Conservation (phyloP, 2,888 invertebrate genomes). For the Eulithis testata region DNA sequence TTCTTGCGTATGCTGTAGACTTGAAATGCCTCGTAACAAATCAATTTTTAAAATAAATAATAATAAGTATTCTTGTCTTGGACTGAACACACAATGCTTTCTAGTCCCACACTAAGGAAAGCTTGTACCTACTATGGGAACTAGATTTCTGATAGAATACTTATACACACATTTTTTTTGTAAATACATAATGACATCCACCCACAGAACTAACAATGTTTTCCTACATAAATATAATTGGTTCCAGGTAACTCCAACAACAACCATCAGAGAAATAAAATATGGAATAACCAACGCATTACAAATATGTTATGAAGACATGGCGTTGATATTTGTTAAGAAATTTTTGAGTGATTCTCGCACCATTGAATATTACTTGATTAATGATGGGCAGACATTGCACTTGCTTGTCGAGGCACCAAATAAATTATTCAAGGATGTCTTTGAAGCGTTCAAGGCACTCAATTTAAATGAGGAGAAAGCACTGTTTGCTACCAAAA, state of each 20-base stretch:
- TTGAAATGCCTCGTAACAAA: too few relatives aligned
- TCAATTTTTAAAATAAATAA: too few relatives aligned
- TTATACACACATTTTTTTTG: too few relatives aligned
- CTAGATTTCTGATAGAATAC: too few relatives aligned
- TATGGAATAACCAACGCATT: conserved; percentile 11
- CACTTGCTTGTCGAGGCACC: conserved; percentile 31
- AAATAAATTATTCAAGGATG: conserved; percentile 20
- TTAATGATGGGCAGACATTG: conserved; percentile 20
- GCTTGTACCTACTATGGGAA: too few relatives aligned
- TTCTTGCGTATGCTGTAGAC: too few relatives aligned
- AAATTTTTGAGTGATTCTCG: conserved; percentile 18
- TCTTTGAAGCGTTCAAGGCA: conserved; percentile 15
- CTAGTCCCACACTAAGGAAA: too few relatives aligned
- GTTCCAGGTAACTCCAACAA: conserved; percentile 15
- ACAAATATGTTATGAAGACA: conserved; percentile 29
- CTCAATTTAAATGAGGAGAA: conserved; percentile 9
- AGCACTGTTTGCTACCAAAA: conserved; percentile 15
- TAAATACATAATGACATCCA: too few relatives aligned
- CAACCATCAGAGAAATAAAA: conserved; percentile 16
- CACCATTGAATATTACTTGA: conserved; percentile 17
- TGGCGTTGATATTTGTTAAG: conserved; percentile 23
- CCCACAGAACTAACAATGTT: too few relatives aligned
- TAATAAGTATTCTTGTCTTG: too few relatives aligned
- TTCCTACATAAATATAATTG: background rate
- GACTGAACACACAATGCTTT: too few relatives aligned